Evolutionary conservation across 1,140 invertebrate genomes (phyloP), one percentile per base, ranked within the genome.

Genomic region (Nylanderia fulva): DNA sequence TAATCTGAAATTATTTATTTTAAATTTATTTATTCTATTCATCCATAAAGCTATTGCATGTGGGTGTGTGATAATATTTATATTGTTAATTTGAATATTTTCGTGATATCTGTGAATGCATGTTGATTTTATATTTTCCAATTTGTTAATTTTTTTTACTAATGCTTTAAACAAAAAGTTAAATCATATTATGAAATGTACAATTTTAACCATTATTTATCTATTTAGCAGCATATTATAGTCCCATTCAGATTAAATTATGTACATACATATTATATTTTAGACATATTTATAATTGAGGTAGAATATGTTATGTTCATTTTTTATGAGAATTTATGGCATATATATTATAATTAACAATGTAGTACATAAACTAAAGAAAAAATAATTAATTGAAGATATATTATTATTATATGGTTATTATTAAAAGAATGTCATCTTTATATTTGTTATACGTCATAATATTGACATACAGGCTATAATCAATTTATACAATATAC

Each of bases 401-500:
- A 48, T 48, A 45, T 42, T 48, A 77, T 8, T 48, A 45, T 42
- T 48, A 77, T 8, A 27, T 33, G 29, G 4, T 24, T 77, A 13
- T 3, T 0, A 18, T 42, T n/a, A 36, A 33, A 79, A 66, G 45
- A 54, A 4, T 52, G n/a, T 75, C 5, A 54, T 48, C 71, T 66
- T 80, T 18, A 45, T 52, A 39, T 39, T 54, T 66, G 18, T 61
- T 86, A 45, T 68, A 74, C 71, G 60, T 45, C 39, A 18, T 69
- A 58, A 69, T 91, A 86, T 91, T 91, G 54, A 29, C 85, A 95
- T 92, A 88, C 96, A 98, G 97, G 96, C 96, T 92, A 95, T 96
- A 95, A 96, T 97, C 95, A 96, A 95, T 93, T 96, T 96, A 92
- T 95, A 95, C 92, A 96, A 96, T 95, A 96, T 96, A 90, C 97